Evolutionary conservation across 2,113 vertebrate species (phyloP).

Genomic region (Anoura caudifer): DNA sequence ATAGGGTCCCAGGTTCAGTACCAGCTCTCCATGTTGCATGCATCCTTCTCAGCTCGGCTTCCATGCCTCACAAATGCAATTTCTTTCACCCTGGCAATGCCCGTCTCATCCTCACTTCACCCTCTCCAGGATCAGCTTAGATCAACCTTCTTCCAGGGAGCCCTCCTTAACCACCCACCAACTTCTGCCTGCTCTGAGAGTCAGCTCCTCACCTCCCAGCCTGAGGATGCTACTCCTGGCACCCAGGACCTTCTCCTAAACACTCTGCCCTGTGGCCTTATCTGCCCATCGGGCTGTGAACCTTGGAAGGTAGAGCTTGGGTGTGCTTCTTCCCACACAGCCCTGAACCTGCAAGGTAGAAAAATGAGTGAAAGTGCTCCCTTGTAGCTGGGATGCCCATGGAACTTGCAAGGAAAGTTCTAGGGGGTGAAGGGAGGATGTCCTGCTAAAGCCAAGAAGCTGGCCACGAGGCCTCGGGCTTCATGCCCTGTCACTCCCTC

Average conservation of each 20-base stretch:
- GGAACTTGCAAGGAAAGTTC: not conserved
- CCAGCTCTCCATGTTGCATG: not conserved
- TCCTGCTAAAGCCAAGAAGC: not conserved
- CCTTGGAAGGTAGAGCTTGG: not conserved
- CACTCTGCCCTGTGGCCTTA: not conserved
- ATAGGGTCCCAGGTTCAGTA: not conserved
- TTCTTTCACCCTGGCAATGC: not conserved
- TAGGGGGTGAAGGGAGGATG: too few species aligned
- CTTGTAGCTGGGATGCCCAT: not conserved
- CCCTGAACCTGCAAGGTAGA: not conserved
- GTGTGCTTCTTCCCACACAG: not conserved
- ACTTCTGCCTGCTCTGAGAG: not conserved
- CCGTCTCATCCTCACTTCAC: not conserved
- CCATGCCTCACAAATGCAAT: not conserved
- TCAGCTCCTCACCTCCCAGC: not conserved
- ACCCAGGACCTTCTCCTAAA: not conserved
- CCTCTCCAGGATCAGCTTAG: not conserved
- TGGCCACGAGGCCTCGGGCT: not conserved
- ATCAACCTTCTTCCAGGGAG: not conserved
- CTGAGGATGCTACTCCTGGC: not conserved
- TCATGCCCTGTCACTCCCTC: not conserved
- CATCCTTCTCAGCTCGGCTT: accelerated
- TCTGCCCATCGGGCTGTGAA: not conserved
- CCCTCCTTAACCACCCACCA: not conserved
- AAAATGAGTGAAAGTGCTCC: not conserved